phyloP scores from a whole-genome alignment of 2,113 vertebrate species.

The Acrocephalus arundinaceus region DNA sequence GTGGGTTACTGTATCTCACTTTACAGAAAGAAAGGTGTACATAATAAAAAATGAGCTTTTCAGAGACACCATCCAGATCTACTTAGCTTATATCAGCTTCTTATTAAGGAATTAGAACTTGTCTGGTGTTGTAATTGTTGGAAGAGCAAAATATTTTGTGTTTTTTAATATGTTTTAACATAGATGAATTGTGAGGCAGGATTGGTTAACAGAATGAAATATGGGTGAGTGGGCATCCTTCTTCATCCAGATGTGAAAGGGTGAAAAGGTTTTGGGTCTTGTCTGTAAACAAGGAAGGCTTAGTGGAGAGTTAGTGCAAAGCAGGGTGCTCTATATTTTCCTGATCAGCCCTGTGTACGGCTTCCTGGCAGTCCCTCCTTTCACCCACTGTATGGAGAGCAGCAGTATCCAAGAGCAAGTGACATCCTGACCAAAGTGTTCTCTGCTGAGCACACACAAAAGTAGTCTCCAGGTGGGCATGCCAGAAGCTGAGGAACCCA shows the following conservation, averaged over 20 bases:
- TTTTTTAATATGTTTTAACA: neutral
- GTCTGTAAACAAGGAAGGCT: neutral
- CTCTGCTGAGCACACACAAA: neutral
- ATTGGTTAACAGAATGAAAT: neutral
- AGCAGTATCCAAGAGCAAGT: neutral
- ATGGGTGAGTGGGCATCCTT: neutral
- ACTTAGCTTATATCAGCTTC: neutral
- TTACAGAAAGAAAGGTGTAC: neutral
- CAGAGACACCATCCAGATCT: neutral
- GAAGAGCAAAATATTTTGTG: neutral
- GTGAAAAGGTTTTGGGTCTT: neutral
- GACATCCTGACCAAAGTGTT: neutral
- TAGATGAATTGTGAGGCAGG: neutral
- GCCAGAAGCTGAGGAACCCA: neutral
- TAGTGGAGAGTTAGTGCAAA: neutral
- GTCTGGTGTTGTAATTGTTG: neutral
- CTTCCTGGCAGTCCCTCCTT: neutral
- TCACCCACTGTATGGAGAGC: neutral
- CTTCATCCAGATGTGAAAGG: neutral
- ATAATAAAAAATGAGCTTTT: neutral
- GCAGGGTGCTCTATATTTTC: neutral
- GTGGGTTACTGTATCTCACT: neutral
- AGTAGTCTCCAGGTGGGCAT: neutral
- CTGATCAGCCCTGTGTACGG: accelerated
- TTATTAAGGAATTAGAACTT: neutral